Evolutionary conservation across 2,113 vertebrate species (phyloP).

Genomic region (Toxotes jaculatrix): DNA sequence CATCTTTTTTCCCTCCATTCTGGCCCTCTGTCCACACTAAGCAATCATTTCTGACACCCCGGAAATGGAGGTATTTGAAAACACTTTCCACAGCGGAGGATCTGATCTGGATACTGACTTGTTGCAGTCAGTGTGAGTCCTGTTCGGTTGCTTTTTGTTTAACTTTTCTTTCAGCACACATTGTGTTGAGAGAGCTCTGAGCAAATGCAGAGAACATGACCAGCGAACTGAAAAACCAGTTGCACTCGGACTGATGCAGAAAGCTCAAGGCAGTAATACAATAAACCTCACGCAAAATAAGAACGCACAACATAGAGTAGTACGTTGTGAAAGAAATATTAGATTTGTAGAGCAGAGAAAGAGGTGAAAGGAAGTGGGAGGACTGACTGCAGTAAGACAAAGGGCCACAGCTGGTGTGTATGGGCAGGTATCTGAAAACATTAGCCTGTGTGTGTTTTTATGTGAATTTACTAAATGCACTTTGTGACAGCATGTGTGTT

Average conservation of each 20-base stretch:
- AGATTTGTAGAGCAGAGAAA: background rate
- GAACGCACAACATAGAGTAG: no score
- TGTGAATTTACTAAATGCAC: background rate
- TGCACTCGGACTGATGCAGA: background rate
- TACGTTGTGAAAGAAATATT: background rate
- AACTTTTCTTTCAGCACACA: background rate
- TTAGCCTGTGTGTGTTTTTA: background rate
- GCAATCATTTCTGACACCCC: no score
- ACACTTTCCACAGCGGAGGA: no score
- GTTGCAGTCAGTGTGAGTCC: no score
- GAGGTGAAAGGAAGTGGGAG: background rate
- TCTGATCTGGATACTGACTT: no score
- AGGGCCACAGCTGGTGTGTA: conserved; percentile 13
- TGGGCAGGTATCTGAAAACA: background rate
- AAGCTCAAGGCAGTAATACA: background rate
- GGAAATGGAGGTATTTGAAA: no score
- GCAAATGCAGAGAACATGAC: background rate
- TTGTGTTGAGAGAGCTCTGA: background rate
- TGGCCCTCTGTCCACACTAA: no score
- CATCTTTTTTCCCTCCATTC: no score
- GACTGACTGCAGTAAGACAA: background rate
- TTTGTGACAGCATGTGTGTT: background rate
- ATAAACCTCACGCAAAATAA: background rate
- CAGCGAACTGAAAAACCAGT: background rate
- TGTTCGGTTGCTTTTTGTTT: background rate